Percentiles rank a stretch among this genome's conserved stretches.
phyloP scores from a whole-genome alignment of 2,113 vertebrate genomes.

The Scomber colias region DNA sequence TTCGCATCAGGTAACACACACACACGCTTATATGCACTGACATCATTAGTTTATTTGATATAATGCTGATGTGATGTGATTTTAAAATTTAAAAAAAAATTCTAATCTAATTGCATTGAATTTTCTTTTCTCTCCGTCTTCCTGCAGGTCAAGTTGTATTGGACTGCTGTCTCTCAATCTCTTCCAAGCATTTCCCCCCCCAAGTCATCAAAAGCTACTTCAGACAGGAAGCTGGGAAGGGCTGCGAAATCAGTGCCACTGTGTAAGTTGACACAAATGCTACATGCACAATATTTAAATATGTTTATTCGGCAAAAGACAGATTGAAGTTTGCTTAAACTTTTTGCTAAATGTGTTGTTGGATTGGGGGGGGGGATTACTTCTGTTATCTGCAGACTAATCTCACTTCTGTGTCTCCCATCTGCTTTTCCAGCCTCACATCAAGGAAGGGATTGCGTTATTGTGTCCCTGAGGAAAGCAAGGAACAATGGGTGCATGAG shows the following conservation, averaged over 20 bases:
- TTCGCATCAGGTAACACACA: slow-evolving; percentile 59
- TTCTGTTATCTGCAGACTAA: rapidly evolving
- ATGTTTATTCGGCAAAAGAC: neutral
- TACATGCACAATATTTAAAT: rapidly evolving
- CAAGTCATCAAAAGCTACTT: slow-evolving; percentile 2
- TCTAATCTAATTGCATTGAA: too few relatives aligned
- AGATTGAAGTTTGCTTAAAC: too few relatives aligned
- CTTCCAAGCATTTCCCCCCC: slow-evolving; percentile 8
- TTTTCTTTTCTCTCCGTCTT: neutral
- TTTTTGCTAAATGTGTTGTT: too few relatives aligned
- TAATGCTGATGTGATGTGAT: neutral
- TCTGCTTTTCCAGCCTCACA: slow-evolving; percentile 47
- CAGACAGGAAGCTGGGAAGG: slow-evolving; percentile 56
- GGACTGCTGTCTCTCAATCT: slow-evolving; percentile 60
- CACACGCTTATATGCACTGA: neutral
- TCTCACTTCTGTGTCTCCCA: neutral
- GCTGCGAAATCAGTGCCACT: slow-evolving; percentile 63
- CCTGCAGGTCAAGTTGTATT: slow-evolving; percentile 43
- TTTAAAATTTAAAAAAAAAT: too few relatives aligned
- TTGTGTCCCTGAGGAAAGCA: slow-evolving; percentile 9
- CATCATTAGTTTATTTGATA: neutral
- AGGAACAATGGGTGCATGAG: slow-evolving; percentile 17
- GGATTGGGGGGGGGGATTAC: neutral
- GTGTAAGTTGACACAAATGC: slow-evolving; percentile 46
- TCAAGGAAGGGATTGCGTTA: neutral